Conservation (phyloP, 2,888 invertebrate genomes). For the Ptilodon capucinus region DNA sequence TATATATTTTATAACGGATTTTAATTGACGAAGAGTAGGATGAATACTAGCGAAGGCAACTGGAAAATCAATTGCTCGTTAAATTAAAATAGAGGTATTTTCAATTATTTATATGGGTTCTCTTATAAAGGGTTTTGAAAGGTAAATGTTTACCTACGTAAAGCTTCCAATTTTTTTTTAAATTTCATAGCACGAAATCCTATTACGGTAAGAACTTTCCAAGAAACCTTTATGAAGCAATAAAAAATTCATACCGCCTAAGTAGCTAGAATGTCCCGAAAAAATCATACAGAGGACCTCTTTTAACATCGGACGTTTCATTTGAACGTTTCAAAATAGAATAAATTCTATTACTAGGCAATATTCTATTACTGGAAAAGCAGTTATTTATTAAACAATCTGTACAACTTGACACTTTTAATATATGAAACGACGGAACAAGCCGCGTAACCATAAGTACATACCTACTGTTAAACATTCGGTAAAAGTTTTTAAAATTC, state of each 20-base stretch:
- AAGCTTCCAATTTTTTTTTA: too few species aligned
- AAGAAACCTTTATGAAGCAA: not conserved
- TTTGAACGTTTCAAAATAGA: not conserved
- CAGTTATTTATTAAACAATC: not conserved
- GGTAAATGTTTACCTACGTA: too few species aligned
- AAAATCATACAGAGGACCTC: not conserved
- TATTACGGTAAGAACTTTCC: not conserved
- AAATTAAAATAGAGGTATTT: too few species aligned
- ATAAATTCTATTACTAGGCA: not conserved
- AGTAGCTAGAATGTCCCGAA: not conserved
- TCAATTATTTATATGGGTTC: too few species aligned
- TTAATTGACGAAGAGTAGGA: not conserved
- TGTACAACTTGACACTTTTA: too few species aligned
- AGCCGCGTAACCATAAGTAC: too few species aligned
- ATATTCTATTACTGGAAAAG: not conserved
- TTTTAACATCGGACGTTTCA: not conserved
- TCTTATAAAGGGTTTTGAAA: too few species aligned
- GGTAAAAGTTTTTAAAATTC: slow-evolving; percentile 19
- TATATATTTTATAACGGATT: not conserved
- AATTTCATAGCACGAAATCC: too few species aligned
- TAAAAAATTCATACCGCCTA: not conserved
- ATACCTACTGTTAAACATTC: not conserved
- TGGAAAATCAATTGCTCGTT: too few species aligned
- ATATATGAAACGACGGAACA: too few species aligned
- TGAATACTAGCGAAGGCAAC: too few species aligned